Base-by-base conservation (phyloP, 2,888 invertebrate genomes). In the Asteroscopus sphinx region DNA sequence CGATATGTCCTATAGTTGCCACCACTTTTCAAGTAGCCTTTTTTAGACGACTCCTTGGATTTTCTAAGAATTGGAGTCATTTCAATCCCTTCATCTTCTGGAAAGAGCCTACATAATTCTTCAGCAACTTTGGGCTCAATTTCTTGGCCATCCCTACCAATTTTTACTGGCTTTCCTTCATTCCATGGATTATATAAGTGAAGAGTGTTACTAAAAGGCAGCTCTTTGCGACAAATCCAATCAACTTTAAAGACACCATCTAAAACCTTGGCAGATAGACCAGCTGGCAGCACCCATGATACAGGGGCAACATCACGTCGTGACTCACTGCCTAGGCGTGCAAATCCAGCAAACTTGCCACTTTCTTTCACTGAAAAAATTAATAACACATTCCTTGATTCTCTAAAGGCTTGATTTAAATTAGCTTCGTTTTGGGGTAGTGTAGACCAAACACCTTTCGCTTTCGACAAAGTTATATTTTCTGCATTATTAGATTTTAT, bases 321-420 rank as follows among this genome's bases (percentile, higher is more conserved):
- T 0, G 99, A 98, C 85, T 98, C 98, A 41, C 97, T 97, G 53
- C 96, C 96, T 77, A 99, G 95, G 59, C 99, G 95, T 7, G 99
- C 99, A 94, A 99, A 99, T 0, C 99, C 99, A 81, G 97, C 97
- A 93, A 98, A 98, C 88, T 98, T 98, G 36, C 99, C 99, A 93
- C 99, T 99, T 94, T 99, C 99, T 89, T 99, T 99, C 0, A 99
- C 99, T 52, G 99, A 99, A 94, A 99, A 99, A 83, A 99, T 97
- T 48, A 99, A 95, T 66, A 99, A 95, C 6, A 99, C 99, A 94
- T 99, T 99, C 81, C 98, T 96, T 26, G 97, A 97, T 87, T 99
- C 98, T 86, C 97, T 96, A 81, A 97, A 99, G 0, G 99, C 99
- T 92, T 98, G 98, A 92, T 99, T 99, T 47, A 99, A 95, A 90